Conservation (phyloP, 2,797 vertebrate genomes). For the Hydrocynus forskahlii region DNA sequence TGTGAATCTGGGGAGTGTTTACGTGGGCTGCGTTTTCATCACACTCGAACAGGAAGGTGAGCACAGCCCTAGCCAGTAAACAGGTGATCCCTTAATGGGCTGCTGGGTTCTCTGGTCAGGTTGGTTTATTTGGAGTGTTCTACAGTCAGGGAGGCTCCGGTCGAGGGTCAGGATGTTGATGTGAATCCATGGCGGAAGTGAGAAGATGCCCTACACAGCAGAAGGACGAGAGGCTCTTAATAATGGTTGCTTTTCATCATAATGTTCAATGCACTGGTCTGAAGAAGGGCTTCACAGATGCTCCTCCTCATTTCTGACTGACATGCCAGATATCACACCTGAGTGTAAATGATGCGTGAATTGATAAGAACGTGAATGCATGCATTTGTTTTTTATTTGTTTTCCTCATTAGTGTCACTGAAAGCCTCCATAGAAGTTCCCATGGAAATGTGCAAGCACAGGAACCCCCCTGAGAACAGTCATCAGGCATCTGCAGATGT, state of each 20-base stretch:
- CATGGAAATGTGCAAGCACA: background rate
- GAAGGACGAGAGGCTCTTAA: conserved; percentile 59
- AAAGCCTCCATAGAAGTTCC: background rate
- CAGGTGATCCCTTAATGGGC: conserved; percentile 38
- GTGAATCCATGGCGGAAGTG: conserved; percentile 49
- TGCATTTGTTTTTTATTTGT: background rate
- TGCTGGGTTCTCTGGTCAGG: background rate
- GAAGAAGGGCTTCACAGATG: background rate
- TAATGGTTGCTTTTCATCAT: conserved; percentile 9
- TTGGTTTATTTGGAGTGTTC: background rate
- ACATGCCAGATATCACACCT: background rate
- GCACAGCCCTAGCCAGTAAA: conserved; percentile 10
- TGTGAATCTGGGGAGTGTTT: background rate
- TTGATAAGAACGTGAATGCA: no score
- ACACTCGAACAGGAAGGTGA: background rate
- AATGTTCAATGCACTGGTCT: background rate
- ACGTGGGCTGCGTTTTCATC: background rate
- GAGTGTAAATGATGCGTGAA: background rate
- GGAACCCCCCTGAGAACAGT: background rate
- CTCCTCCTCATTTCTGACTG: no score
- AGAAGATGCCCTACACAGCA: conserved; percentile 47
- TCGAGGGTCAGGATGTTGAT: background rate
- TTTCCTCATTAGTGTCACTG: background rate
- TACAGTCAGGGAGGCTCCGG: background rate
- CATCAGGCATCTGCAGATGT: background rate